Conservation (phyloP, 2,113 vertebrate genomes). For the Chaetops frenatus region DNA sequence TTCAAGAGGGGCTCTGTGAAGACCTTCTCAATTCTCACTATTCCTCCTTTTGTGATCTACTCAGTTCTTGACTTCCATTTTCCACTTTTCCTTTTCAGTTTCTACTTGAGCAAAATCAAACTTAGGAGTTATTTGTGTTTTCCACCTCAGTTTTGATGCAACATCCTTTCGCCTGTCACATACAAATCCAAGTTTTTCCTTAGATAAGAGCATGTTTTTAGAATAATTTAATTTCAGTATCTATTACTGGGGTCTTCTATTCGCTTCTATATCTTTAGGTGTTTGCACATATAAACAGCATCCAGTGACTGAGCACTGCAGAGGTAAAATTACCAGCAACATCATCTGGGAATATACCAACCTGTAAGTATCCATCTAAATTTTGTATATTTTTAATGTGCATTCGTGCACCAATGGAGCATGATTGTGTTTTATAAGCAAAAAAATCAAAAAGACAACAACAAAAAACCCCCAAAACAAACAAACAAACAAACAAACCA, state of each 20-base stretch:
- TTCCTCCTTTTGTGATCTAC: neutral
- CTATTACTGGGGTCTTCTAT: neutral
- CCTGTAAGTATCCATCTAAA: neutral
- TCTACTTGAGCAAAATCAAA: neutral
- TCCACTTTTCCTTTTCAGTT: neutral
- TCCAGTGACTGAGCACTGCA: neutral
- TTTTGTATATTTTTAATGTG: neutral
- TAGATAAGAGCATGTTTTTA: neutral
- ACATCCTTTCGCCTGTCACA: neutral
- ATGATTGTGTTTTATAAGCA: neutral
- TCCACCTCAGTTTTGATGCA: neutral
- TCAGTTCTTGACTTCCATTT: neutral
- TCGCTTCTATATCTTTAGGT: neutral
- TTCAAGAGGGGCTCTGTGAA: neutral
- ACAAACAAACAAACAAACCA: too few relatives aligned
- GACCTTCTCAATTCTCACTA: neutral
- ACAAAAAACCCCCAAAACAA: too few relatives aligned
- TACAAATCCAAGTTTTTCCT: neutral
- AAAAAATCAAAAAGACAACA: neutral
- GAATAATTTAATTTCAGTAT: neutral
- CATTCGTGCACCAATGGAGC: fast-evolving
- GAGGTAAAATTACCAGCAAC: neutral
- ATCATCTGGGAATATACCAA: neutral
- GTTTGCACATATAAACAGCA: neutral
- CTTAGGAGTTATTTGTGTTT: neutral